Base-by-base conservation (phyloP, 2,888 invertebrate genomes). In the Pharmacophagus antenor region DNA sequence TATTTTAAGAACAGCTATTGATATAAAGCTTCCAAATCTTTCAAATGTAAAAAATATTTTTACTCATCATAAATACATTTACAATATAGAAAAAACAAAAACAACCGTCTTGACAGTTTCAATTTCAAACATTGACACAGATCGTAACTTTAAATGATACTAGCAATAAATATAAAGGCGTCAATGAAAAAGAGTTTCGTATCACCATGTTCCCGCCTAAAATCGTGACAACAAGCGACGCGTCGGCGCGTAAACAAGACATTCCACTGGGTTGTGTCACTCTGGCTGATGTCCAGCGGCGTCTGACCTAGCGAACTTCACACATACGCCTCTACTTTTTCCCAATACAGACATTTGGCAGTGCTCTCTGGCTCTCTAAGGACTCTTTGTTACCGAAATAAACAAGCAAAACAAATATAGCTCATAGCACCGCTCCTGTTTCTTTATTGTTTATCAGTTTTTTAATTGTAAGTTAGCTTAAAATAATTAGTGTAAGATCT, bases 191-290 rank as follows among this genome's bases (percentile, higher is more conserved):
- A 27, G n/a, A 20, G 31, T 10, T 27, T 12, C 49, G 46, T 46
- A 37, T 51, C 46, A 31, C 27, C 20, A 22, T 21, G 51, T 51
- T 56, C 50, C 47, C 52, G 56, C 63, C 64, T 61, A 63, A 67
- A 70, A 67, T 65, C 69, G 77, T 69, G 79, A 81, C 81, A 83
- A 82, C 82, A 80, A 77, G 71, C 73, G 71, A 67, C 63, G 70
- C 67, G 65, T 58, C 65, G 70, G 70, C 75, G 75, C 78, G 85
- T 88, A 88, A 88, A 89, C 88, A 86, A 68, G 66, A 72, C 85
- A 84, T 87, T 75, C 87, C 86, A 72, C 63, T 62, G 66, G 65
- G 79, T 78, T 88, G 88, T 87, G 85, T 88, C 88, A 88, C 69
- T 63, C 75, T 88, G 88, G 88, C 83, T 12, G 0, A 0, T 6